Conservation (phyloP, 2,113 vertebrate species). For the Eulacestoma nigropectus region DNA sequence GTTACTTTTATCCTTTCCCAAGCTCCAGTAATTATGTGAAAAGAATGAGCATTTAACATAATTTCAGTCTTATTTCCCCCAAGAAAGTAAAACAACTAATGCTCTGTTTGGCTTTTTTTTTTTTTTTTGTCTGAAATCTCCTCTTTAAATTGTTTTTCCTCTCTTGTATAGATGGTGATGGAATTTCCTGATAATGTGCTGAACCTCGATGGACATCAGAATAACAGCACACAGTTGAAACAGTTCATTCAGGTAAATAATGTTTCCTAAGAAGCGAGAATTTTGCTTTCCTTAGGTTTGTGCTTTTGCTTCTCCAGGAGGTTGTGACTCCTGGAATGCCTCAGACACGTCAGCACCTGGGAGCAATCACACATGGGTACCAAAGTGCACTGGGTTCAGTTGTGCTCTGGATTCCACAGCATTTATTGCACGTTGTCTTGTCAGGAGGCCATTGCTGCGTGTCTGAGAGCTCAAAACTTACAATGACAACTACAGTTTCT, state of each 20-base stretch:
- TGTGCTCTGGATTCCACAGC: neutral
- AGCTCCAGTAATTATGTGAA: neutral
- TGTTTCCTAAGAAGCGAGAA: fast-evolving
- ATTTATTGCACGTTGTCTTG: neutral
- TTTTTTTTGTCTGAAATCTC: neutral
- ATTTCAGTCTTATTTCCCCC: neutral
- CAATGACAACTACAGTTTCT: neutral
- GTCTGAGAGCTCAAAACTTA: neutral
- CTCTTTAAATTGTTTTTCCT: neutral
- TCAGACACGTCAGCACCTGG: neutral
- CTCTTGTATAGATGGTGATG: slow-evolving; percentile 90
- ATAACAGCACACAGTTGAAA: slow-evolving; percentile 83
- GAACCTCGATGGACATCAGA: slow-evolving; percentile 87
- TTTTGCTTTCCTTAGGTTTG: neutral
- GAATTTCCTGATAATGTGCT: slow-evolving; percentile 91
- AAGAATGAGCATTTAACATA: neutral
- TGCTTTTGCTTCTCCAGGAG: neutral
- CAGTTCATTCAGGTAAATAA: slow-evolving; percentile 88
- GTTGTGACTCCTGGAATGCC: neutral
- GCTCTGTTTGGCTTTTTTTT: neutral
- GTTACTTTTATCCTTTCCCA: neutral
- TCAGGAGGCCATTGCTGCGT: neutral
- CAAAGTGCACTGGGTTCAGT: neutral
- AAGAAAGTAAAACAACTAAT: neutral
- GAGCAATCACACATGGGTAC: neutral